These are phyloP conservation scores for Aphodius granarius DNA, from an alignment of 2,888 invertebrate species.

Conservation along the genomic window DNA sequence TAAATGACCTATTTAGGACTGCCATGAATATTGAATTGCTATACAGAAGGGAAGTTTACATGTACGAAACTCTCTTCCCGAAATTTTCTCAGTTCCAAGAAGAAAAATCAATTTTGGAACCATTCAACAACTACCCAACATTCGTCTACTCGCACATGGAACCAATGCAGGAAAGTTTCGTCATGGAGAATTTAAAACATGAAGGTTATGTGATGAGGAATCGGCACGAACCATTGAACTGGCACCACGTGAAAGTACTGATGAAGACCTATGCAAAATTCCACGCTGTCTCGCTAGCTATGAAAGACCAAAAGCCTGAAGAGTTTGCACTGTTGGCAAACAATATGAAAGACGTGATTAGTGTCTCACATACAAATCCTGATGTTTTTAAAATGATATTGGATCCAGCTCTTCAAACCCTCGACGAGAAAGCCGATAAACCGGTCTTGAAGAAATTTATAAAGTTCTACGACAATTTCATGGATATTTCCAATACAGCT, in stretches of 20 bases:
- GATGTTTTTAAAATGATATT: background rate
- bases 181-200: constrained; percentile 39
- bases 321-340: constrained; percentile 32
- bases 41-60: constrained; percentile 40
- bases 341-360: constrained; percentile 29
- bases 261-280: constrained; percentile 40
- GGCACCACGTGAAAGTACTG: constrained; percentile 38
- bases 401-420: background rate
- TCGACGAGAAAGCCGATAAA: constrained; percentile 19
- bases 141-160: constrained; percentile 29
- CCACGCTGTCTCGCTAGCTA: constrained; percentile 42
- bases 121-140: constrained; percentile 31
- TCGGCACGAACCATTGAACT: constrained; percentile 36
- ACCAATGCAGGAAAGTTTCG: constrained; percentile 31
- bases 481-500: background rate
- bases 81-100: constrained; percentile 36
- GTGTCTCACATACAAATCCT: background rate
- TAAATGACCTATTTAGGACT: constrained; percentile 33
- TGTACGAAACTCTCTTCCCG: constrained; percentile 40
- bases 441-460: constrained; percentile 20
- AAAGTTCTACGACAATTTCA: constrained; percentile 20
- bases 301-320: constrained; percentile 37
- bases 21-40: constrained; percentile 33
- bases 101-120: constrained; percentile 28
- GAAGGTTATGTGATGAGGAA: constrained; percentile 37